Evolutionary conservation across 2,888 invertebrate species (phyloP).

Genomic region (Mycogona germanica): DNA sequence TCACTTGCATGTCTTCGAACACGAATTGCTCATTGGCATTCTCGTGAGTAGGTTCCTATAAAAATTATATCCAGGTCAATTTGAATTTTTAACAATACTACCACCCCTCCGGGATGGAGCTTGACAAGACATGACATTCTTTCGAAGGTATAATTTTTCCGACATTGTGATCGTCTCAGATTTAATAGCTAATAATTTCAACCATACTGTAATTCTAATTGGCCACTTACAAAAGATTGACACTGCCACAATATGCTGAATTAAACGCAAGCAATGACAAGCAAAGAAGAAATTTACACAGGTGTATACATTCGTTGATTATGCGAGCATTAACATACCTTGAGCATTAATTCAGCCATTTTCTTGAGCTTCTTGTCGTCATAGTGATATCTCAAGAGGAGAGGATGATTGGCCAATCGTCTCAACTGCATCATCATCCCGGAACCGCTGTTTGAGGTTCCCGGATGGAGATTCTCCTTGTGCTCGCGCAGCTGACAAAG

Average conservation of each 20-base stretch:
- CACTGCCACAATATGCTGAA: not conserved
- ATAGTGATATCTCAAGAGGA: conserved; percentile 58
- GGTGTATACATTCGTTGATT: not conserved
- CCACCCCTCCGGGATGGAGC: not conserved
- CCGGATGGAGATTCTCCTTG: conserved; percentile 15
- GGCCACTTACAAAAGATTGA: too few species aligned
- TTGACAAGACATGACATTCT: too few species aligned
- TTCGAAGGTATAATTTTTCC: too few species aligned
- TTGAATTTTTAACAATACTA: not conserved
- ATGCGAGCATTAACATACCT: too few species aligned
- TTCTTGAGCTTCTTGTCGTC: conserved; percentile 45
- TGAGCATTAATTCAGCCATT: conserved; percentile 57
- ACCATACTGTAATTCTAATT: too few species aligned
- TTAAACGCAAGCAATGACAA: conserved; percentile 10
- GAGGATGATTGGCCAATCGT: conserved; percentile 87
- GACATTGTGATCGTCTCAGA: too few species aligned
- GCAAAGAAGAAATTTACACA: not conserved
- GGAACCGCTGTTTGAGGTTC: conserved; percentile 23
- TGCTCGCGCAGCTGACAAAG: not conserved
- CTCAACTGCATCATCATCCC: conserved; percentile 87
- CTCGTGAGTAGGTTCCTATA: conserved; percentile 36
- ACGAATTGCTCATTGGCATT: conserved; percentile 41
- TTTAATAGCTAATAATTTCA: too few species aligned
- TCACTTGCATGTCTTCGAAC: conserved; percentile 69
- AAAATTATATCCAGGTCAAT: too few species aligned